A percentile compares a stretch with the other conserved stretches of the same genome.
These are phyloP conservation scores for Vanacampus margaritifer DNA, from an alignment of 2,113 vertebrate genomes.

Conservation along the genomic window DNA sequence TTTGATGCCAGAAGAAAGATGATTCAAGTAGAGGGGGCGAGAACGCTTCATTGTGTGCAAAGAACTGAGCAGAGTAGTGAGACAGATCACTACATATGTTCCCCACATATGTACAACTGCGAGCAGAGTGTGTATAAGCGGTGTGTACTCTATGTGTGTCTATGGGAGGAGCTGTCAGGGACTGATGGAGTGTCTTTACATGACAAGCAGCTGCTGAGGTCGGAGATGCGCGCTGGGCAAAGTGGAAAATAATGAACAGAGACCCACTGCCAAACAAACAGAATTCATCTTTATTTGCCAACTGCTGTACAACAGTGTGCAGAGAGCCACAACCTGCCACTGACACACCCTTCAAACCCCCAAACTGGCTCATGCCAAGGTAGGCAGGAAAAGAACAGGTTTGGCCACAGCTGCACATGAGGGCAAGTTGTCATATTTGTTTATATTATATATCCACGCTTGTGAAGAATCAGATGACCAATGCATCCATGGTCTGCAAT, in stretches of 20 bases:
- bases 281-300: constrained; percentile 94
- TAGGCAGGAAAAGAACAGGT: constrained; percentile 33
- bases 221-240: constrained; percentile 81
- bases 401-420: constrained; percentile 37
- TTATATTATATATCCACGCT: not conserved
- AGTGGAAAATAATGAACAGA: constrained; percentile 87
- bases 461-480: not conserved
- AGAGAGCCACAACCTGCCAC: constrained; percentile 67
- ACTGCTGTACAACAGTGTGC: constrained; percentile 77
- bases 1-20: constrained; percentile 56
- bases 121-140: constrained; percentile 52
- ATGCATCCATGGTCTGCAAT: not conserved
- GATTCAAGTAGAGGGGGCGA: constrained; percentile 45
- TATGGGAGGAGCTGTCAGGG: constrained; percentile 83
- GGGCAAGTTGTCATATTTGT: constrained; percentile 13
- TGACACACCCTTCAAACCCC: constrained; percentile 59
- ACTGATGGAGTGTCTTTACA: constrained; percentile 93
- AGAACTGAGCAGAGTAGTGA: constrained; percentile 55
- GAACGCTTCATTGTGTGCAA: constrained; percentile 45
- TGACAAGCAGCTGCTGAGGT: constrained; percentile 92
- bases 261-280: constrained; percentile 79
- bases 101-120: constrained; percentile 59
- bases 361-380: constrained; percentile 12
- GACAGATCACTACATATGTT: constrained; percentile 72
- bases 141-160: constrained; percentile 49